A percentile compares a stretch with the other conserved stretches of the same genome.
These are phyloP conservation scores for Hirtodrosophila cameraria DNA, from an alignment of 2,888 invertebrate genomes.

Conservation along the genomic window DNA sequence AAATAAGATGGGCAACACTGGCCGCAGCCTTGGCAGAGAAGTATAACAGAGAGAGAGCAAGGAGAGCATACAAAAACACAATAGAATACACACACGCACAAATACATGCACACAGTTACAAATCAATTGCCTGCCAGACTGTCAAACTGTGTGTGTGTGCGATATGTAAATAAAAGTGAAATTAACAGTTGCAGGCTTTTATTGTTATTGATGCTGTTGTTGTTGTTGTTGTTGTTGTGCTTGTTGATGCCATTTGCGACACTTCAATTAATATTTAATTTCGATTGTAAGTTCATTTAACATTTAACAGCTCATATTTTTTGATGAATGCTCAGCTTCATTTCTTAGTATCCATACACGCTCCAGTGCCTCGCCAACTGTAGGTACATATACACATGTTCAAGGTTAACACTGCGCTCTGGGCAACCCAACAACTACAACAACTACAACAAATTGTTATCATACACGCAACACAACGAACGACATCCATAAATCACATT, in stretches of 20 bases:
- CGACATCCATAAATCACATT: background rate
- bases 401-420: constrained; percentile 16
- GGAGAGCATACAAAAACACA: constrained; percentile 29
- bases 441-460: background rate
- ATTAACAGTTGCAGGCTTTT: constrained; percentile 44
- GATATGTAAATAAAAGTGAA: constrained; percentile 67
- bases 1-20: background rate
- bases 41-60: constrained; percentile 12
- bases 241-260: constrained; percentile 22
- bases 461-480: constrained; percentile 22
- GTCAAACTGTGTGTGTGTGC: constrained; percentile 14
- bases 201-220: constrained; percentile 22
- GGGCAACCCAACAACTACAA: background rate
- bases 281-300: constrained; percentile 48
- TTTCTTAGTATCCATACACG: too few species aligned
- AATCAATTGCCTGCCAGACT: constrained; percentile 45
- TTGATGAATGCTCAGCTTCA: too few species aligned
- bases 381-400: constrained; percentile 3
- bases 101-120: background rate
- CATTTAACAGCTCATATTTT: too few species aligned
- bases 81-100: constrained; percentile 30
- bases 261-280: constrained; percentile 38
- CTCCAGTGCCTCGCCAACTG: constrained; percentile 6
- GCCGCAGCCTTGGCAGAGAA: constrained; percentile 4
- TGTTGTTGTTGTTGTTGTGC: background rate